Base-by-base conservation (phyloP, 2,888 invertebrate genomes). In the Cosmopolites sordidus region DNA sequence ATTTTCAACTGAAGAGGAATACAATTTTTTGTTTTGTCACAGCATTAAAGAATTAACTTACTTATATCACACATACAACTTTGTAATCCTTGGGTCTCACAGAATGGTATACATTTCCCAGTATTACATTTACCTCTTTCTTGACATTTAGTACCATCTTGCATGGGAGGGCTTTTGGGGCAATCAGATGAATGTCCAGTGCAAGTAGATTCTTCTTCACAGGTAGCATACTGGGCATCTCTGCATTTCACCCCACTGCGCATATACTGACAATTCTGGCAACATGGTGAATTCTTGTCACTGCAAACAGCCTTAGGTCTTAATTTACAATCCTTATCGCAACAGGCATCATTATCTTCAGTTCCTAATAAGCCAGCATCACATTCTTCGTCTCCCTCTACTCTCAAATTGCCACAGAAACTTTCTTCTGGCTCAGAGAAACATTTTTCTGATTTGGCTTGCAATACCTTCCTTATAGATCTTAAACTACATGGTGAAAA, bases 41-140 rank as follows among this genome's bases (percentile, higher is more conserved):
- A 38, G n/a, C 14, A 37, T 22, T 16, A 37, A 14, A 17, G 16
- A 17, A 22, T 40, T 38, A 45, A 61, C 82, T 72, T 74, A 91
- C 91, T 88, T 63, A 89, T 88, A 70, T 95, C 94, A 73, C 97
- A 97, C 89, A 96, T 94, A 79, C 97, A 97, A 71, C 94, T 93
- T 72, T 91, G 91, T 70, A 91, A 78, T 44, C 88, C 89, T 71
- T 92, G 90, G 14, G 92, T 92, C 77, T 97, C 94, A 73, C 97
- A 98, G 74, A 90, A 96, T 0, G 96, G 93, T 65, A 92, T 83
- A 73, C 97, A 97, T 66, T 87, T 86, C n/a, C 97, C 97, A 66
- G 81, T 82, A 47, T 84, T 81, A 70, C 97, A 97, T 66, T 91
- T 87, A 0, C 96, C 96, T 53, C 90, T 83, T 74, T 95, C 95